Conservation (phyloP, 2,797 vertebrate genomes). For the Phoxinus dragarum region DNA sequence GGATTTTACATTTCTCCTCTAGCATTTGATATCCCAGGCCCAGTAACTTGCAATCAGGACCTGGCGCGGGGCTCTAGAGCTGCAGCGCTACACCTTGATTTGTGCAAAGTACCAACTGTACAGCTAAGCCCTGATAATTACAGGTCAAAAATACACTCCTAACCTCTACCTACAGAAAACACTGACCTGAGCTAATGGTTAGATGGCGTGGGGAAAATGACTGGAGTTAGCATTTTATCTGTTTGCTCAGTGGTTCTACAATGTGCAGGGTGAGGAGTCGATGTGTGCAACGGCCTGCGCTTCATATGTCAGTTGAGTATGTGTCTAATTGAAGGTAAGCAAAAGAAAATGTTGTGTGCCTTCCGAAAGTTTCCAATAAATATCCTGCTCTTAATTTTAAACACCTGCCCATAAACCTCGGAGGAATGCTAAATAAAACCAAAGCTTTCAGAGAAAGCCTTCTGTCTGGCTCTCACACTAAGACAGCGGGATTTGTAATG, state of each 20-base stretch:
- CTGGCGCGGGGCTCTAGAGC: conserved; percentile 44
- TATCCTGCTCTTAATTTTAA: conserved; percentile 83
- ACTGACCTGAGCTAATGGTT: conserved; percentile 72
- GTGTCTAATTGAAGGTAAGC: conserved; percentile 82
- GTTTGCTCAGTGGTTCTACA: conserved; percentile 44
- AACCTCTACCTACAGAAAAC: conserved; percentile 64
- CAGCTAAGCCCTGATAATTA: conserved; percentile 76
- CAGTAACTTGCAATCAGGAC: conserved; percentile 75
- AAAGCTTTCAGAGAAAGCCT: conserved; percentile 77
- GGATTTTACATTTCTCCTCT: conserved; percentile 79
- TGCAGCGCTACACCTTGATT: conserved; percentile 75
- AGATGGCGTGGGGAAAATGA: conserved; percentile 37
- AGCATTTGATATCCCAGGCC: conserved; percentile 76
- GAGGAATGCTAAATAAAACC: conserved; percentile 86
- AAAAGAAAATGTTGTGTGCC: conserved; percentile 76
- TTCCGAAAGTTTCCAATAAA: conserved; percentile 84
- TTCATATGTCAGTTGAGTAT: conserved; percentile 49
- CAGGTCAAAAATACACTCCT: conserved; percentile 70
- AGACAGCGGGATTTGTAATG: conserved; percentile 82
- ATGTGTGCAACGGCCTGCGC: conserved; percentile 46
- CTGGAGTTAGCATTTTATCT: conserved; percentile 58
- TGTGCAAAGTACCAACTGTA: conserved; percentile 72
- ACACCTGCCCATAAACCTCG: conserved; percentile 85
- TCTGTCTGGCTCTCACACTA: conserved; percentile 81
- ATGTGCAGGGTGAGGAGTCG: conserved; percentile 52